Conservation (phyloP, 1,140 invertebrate genomes). For the Agrilus planipennis region DNA sequence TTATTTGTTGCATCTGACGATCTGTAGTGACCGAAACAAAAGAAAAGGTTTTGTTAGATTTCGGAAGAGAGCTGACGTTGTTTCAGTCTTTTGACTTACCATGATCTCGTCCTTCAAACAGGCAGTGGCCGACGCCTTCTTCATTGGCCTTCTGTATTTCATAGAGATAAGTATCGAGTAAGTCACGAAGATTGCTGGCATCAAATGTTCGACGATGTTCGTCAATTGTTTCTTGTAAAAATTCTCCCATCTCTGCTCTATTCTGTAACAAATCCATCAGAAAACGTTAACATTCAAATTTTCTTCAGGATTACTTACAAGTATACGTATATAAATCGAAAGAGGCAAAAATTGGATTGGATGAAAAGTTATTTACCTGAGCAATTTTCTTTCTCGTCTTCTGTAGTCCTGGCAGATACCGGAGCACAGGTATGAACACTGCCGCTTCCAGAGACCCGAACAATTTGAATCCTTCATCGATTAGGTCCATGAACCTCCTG, state of each 20-base stretch:
- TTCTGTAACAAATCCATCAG: conserved; percentile 46
- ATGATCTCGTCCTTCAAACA: conserved; percentile 71
- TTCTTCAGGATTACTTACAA: no score
- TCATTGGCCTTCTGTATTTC: conserved; percentile 72
- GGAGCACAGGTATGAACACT: conserved; percentile 57
- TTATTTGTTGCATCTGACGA: conserved; percentile 79
- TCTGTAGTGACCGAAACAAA: conserved; percentile 41
- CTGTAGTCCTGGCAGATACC: conserved; percentile 63
- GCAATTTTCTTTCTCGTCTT: conserved; percentile 61
- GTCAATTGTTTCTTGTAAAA: conserved; percentile 73
- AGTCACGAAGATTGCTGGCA: conserved; percentile 61
- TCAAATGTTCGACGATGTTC: conserved; percentile 67
- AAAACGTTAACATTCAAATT: conserved; percentile 2
- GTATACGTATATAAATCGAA: no score
- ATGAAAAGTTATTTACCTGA: conserved; percentile 33
- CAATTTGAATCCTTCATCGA: conserved; percentile 79
- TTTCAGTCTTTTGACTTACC: conserved; percentile 39
- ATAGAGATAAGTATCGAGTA: conserved; percentile 74
- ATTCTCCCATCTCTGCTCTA: conserved; percentile 67
- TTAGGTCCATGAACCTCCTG: conserved; percentile 63
- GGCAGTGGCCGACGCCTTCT: conserved; percentile 52
- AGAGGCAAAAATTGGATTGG: no score
- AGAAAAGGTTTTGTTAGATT: not conserved
- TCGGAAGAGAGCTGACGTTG: conserved; percentile 21
- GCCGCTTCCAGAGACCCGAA: conserved; percentile 53